Evolutionary conservation across 2,113 vertebrate genomes (phyloP), one percentile per base, ranked within the genome.

Genomic region (Gnathonemus longibarbis): DNA sequence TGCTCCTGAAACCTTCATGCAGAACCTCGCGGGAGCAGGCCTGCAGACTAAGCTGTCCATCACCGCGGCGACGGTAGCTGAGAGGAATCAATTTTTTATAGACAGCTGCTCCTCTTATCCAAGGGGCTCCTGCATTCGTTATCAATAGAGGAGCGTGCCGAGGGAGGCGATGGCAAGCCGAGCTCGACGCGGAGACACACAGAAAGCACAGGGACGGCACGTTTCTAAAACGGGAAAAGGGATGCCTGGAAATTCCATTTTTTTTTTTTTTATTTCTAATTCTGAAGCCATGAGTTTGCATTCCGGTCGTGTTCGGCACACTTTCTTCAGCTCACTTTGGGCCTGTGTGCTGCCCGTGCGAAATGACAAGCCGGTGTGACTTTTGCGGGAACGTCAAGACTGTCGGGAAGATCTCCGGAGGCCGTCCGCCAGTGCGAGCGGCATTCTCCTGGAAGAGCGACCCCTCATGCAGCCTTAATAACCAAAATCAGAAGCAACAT

Each of bases 41-140:
- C 92, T 93, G 92, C 90, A 19, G 88, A 91, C 91, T 92, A 92
- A 93, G 90, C 93, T 91, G 92, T 93, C 93, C 92, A 93, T 94
- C 88, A 92, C 92, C 91, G 90, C 90, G 91, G 92, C 89, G 91
- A 93, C 93, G 89, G 49, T 24, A 90, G 91, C 91, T 91, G 91
- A 92, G 93, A 93, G 90, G 93, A 95, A 95, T 95, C 91, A 90
- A 94, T 95, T 95, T 95, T 95, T 95, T 92, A 95, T 94, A 94
- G 93, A 93, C 92, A 93, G 92, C 90, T 66, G n/a, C 89, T 88
- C 90, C 86, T 88, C 91, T 89, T 91, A 92, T 91, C 91, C 91
- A 84, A 49, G 89, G 91, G 92, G 91, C 94, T 92, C 92, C 87
- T 91, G 91, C 92, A 92, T 94, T 91, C 90, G 92, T 93, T 95